Evolutionary conservation across 2,888 invertebrate species (phyloP), one percentile per base, ranked within the genome.

Genomic region (Formica aserva): DNA sequence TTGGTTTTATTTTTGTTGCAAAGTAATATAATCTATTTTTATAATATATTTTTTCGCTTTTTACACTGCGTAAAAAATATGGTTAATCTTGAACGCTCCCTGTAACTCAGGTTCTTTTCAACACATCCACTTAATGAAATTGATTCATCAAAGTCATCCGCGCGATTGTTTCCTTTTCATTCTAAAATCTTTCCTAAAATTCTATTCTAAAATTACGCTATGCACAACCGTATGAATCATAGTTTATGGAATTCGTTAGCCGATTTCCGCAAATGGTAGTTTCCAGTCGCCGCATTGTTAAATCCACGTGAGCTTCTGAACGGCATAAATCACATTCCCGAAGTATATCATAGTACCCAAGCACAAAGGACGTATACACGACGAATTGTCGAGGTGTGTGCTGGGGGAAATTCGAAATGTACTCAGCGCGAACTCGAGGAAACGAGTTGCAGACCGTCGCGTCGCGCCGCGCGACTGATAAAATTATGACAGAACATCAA

Each of bases 271-370:
- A 55, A 66, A 66, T 38, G 29, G 11, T 57, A 63, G 67, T 77
- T 32, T 29, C n/a, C 67, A 18, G 41, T 41, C 41, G 63, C 66
- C 35, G 29, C 67, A 77, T 67, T 77, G 77, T 77, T 77, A 67
- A 67, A 77, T 77, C 57, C 67, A 41, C 67, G 55, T 77, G 57
- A 77, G 77, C 77, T 77, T 67, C 41, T 41, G 55, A 77, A 77
- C 41, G 67, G 35, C 22, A 67, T 66, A 85, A 87, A 88, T 85
- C 77, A 76, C 81, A 74, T 77, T 65, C 75, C 45, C 60, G 71
- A 63, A n/a, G 52, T 52, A 52, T 48, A 55, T 77, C 18, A 29
- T 67, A 38, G 57, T 41, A 22, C 32, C n/a, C 26, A 41, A 71
- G 29, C 35, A 74, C 65, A 72, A 78, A 78, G 52, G 32, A 57